Conservation (phyloP, 2,888 invertebrate species). For the Chouioia cunea region DNA sequence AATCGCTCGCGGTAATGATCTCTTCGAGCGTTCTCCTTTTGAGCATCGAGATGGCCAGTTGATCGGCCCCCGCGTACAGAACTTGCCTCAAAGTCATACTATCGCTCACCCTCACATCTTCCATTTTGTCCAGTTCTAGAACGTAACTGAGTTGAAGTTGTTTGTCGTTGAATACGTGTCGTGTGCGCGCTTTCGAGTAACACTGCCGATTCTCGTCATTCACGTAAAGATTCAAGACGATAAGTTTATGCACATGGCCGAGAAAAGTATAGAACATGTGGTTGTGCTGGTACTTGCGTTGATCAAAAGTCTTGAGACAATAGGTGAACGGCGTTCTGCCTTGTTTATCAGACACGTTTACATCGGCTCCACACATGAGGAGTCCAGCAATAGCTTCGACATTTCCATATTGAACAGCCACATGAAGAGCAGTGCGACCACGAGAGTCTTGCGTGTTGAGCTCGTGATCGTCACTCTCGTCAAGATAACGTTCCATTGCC, state of each 20-base stretch:
- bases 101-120: slow-evolving; percentile 29
- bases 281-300: slow-evolving; percentile 22
- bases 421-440: slow-evolving; percentile 37
- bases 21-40: slow-evolving; percentile 35
- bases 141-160: slow-evolving; percentile 19
- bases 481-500: slow-evolving; percentile 26
- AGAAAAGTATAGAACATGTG: slow-evolving; percentile 39
- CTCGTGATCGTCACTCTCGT: slow-evolving; percentile 38
- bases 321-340: slow-evolving; percentile 36
- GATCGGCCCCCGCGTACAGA: slow-evolving; percentile 23
- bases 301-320: slow-evolving; percentile 34
- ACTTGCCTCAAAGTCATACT: slow-evolving; percentile 18
- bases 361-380: slow-evolving; percentile 38
- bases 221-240: slow-evolving; percentile 25
- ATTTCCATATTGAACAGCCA: slow-evolving; percentile 33
- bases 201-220: slow-evolving; percentile 33
- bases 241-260: slow-evolving; percentile 40
- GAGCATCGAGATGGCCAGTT: slow-evolving; percentile 28
- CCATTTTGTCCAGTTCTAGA: slow-evolving; percentile 40
- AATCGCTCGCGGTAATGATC: slow-evolving; percentile 38
- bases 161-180: slow-evolving; percentile 37
- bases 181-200: slow-evolving; percentile 17
- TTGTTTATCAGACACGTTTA: slow-evolving; percentile 23
- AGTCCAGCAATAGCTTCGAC: slow-evolving; percentile 40
- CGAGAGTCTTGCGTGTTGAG: slow-evolving; percentile 28